These are phyloP conservation scores for Bombus pyrosoma DNA, from an alignment of 1,140 invertebrate species.

Conservation along the genomic window DNA sequence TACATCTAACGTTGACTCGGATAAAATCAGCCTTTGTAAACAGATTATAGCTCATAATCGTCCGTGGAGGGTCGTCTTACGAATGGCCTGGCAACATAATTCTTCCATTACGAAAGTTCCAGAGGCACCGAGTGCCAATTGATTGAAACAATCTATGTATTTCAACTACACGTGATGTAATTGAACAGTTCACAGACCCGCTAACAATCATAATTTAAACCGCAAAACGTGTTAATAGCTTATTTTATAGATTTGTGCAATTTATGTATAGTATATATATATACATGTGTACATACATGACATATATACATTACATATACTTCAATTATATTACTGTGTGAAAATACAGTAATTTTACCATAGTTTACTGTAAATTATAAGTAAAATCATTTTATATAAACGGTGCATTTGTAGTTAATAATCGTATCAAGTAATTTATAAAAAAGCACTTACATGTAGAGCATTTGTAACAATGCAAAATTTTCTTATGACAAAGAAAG, in stretches of 20 bases:
- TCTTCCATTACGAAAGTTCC: slow-evolving; percentile 61
- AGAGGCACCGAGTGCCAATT: slow-evolving; percentile 56
- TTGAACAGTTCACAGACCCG: slow-evolving; percentile 46
- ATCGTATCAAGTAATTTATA: background rate
- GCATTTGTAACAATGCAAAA: background rate
- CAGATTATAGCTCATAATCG: slow-evolving; percentile 54
- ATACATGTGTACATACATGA: too few relatives aligned
- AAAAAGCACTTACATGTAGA: background rate
- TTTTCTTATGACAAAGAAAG: background rate
- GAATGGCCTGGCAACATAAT: slow-evolving; percentile 48
- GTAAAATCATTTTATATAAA: background rate
- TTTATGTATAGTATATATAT: background rate
- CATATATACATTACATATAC: background rate
- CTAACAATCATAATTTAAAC: slow-evolving; percentile 35
- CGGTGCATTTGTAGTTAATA: background rate
- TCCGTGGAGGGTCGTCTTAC: slow-evolving; percentile 35
- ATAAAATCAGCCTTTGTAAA: slow-evolving; percentile 57
- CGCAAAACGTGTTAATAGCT: slow-evolving; percentile 16
- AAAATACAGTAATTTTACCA: background rate
- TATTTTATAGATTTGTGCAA: background rate
- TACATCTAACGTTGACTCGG: slow-evolving; percentile 2
- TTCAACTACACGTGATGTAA: slow-evolving; percentile 56
- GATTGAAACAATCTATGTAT: slow-evolving; percentile 63
- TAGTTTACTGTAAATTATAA: background rate
- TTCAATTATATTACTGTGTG: too few relatives aligned